phyloP scores from a whole-genome alignment of 1,140 invertebrate genomes.

The Drosophila lowei region DNA sequence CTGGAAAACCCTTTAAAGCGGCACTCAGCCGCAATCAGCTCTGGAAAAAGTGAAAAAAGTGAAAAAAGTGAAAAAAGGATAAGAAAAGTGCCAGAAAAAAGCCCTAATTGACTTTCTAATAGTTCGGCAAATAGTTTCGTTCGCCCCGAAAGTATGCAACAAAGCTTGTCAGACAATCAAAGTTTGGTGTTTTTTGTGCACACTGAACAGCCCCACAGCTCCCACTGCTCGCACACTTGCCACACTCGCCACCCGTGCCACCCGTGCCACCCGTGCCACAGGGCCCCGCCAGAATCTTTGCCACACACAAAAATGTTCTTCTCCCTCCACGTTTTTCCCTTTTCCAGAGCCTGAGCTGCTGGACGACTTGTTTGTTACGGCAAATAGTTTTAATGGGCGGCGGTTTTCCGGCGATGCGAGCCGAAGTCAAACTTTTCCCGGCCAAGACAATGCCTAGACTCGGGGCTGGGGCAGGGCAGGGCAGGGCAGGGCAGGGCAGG shows the following conservation, averaged over 20 bases:
- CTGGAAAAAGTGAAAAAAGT: not conserved
- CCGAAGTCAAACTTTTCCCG: slow-evolving; percentile 43
- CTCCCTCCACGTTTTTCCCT: slow-evolving; percentile 3
- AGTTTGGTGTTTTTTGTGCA: no score
- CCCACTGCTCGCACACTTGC: no score
- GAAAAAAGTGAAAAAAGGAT: no score
- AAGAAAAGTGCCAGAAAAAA: slow-evolving; percentile 17
- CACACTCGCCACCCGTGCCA: slow-evolving; percentile 5
- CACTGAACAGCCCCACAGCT: slow-evolving; percentile 6
- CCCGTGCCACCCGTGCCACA: slow-evolving; percentile 8
- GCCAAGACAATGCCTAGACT: not conserved
- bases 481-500: slow-evolving; percentile 5
- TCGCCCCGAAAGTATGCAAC: slow-evolving; percentile 38
- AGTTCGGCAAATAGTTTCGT: slow-evolving; percentile 63
- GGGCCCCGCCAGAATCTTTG: slow-evolving; percentile 44
- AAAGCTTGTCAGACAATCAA: slow-evolving; percentile 54
- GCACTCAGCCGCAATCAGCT: no score
- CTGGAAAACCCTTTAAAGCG: not conserved
- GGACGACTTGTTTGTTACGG: slow-evolving; percentile 61
- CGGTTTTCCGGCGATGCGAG: slow-evolving; percentile 50
- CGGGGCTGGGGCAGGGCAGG: slow-evolving; percentile 5
- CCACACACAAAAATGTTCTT: slow-evolving; percentile 42
- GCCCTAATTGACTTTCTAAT: slow-evolving; percentile 70
- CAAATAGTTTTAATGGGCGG: slow-evolving; percentile 78
- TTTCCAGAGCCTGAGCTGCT: slow-evolving; percentile 6